phyloP scores from a whole-genome alignment of 2,888 invertebrate species.

The Conomelus anceps region DNA sequence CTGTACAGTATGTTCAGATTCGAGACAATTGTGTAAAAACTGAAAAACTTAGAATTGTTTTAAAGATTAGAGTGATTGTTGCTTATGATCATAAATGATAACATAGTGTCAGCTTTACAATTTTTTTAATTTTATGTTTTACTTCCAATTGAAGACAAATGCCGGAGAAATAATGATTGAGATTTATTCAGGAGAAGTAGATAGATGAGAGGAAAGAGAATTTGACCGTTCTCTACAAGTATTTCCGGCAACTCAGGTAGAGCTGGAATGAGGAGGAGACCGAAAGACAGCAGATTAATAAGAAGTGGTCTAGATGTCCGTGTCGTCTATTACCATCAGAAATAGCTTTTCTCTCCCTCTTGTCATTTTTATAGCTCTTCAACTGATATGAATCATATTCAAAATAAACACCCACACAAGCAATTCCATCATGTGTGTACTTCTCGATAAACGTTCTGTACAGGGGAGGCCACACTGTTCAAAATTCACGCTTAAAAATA shows the following conservation, averaged over 20 bases:
- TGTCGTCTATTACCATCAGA: background rate
- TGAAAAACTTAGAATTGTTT: too few species aligned
- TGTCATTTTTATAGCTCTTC: slow-evolving; percentile 8
- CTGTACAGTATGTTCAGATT: too few species aligned
- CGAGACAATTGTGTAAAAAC: too few species aligned
- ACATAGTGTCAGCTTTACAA: background rate
- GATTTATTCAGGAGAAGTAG: background rate
- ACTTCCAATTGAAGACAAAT: background rate
- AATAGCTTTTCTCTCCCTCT: background rate
- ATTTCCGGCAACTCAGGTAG: background rate
- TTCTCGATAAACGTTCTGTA: background rate
- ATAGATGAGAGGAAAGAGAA: background rate
- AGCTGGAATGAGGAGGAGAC: background rate
- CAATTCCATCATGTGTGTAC: background rate
- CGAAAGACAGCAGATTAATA: background rate
- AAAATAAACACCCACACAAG: slow-evolving; percentile 23
- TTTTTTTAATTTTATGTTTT: background rate
- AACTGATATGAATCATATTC: slow-evolving; percentile 21
- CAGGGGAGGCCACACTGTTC: background rate
- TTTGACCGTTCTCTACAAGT: background rate
- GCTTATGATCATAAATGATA: too few species aligned
- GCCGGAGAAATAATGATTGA: background rate
- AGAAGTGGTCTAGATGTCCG: background rate
- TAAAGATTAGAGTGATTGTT: too few species aligned
- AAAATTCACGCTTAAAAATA: background rate